Base-by-base conservation (phyloP, 35 echinoderm and acorn worm genomes). In the Hemicentrotus pulcherrimus region DNA sequence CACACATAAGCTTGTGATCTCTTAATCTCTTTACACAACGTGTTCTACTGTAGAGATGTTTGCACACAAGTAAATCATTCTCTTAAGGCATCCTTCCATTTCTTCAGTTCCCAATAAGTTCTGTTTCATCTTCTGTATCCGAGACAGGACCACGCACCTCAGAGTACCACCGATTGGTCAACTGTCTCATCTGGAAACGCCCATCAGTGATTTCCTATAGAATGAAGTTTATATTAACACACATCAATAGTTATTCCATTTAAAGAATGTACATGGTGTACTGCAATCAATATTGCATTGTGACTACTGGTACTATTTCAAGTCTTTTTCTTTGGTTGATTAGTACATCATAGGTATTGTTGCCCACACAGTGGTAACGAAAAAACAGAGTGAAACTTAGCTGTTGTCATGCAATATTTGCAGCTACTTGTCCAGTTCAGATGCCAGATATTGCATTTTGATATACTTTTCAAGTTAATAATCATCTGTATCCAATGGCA, bases 101-200 rank as follows among this genome's bases (percentile, higher is more conserved):
- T 78, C 65, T 28, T 45, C 88, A 90, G 88, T 90, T 90, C 18
- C 88, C 88, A 28, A 90, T 32, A 32, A 90, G 88, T 90, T 96
- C 96, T 30, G 94, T 94, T 88, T 99, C 98, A 46, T 99, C 98
- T 30, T 99, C 98, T 0, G 97, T 99, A 32, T 99, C 98, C 0
- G 98, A 99, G 9, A 94, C 85, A n/a, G 96, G 97, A 33, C 97
- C 97, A 61, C 97, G 88, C 2, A 99, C 97, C 46, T 99, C 97
- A 9, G 94, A 94, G 88, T 99, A 99, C 98, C 98, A 99, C 60
- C 96, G 97, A 55, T 99, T 99, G 50, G 98, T 96, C 22, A 99
- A 95, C 18, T 97, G 96, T 50, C 97, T 95, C 98, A 99, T 99
- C 90, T 99, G 97, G 14, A 97, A 95, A 32, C 96, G 95, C 8